Percentiles rank a stretch among this genome's conserved stretches.
Conservation (phyloP, 2,113 vertebrate genomes). For the Pipra filicauda region DNA sequence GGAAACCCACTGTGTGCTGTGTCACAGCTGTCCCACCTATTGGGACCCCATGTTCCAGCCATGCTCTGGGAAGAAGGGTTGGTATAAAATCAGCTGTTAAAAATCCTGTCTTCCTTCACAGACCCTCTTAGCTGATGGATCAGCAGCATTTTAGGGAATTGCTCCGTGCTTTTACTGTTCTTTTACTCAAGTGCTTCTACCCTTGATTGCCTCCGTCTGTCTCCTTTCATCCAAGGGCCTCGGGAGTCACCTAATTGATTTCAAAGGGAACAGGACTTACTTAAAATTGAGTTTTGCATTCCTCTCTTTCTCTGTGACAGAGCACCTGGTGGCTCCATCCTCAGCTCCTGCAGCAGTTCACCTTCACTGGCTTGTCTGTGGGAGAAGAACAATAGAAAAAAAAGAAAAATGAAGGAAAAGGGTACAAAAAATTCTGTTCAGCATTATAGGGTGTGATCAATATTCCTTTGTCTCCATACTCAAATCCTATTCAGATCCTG, state of each 20-base stretch:
- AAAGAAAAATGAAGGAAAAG: background rate
- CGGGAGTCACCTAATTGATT: background rate
- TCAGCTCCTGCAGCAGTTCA: background rate
- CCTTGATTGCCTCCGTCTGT: background rate
- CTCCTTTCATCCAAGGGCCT: background rate
- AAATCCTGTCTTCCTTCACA: background rate
- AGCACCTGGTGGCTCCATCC: background rate
- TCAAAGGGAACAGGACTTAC: background rate
- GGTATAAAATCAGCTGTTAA: background rate
- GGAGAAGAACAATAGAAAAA: background rate
- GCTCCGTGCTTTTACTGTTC: background rate
- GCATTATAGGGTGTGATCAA: background rate
- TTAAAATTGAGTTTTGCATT: background rate
- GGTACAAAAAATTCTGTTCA: background rate
- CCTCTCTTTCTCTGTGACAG: background rate
- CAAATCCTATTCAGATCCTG: background rate
- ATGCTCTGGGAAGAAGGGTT: background rate
- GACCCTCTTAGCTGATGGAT: background rate
- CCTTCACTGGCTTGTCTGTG: background rate
- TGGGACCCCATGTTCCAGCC: background rate
- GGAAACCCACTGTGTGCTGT: accelerated
- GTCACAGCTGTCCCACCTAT: background rate
- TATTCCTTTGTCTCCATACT: constrained; percentile 3
- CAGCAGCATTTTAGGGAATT: background rate
- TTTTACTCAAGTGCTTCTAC: background rate